Conservation (phyloP, 1,140 invertebrate species). For the Acromyrmex echinatior region DNA sequence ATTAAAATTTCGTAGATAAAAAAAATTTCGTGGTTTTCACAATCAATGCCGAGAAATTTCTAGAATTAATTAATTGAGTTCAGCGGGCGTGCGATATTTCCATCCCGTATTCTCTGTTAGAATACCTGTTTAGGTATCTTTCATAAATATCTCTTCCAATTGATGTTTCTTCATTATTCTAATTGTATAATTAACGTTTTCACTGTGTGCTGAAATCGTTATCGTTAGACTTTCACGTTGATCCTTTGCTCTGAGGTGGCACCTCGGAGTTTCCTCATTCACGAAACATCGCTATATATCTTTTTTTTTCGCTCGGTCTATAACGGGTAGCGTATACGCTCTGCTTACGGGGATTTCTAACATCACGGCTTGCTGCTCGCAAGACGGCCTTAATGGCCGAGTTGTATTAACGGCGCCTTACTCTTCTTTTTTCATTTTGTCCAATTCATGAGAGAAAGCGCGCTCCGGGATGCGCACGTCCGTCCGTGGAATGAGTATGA, state of each 20-base stretch:
- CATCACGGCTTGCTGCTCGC: constrained; percentile 74
- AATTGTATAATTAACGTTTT: constrained; percentile 51
- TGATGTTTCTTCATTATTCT: constrained; percentile 25
- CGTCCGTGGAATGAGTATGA: constrained; percentile 38
- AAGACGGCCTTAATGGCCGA: constrained; percentile 73
- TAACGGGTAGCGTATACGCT: constrained; percentile 75
- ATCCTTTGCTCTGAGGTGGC: constrained; percentile 20
- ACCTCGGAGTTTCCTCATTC: constrained; percentile 40
- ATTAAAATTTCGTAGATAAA: constrained; percentile 3
- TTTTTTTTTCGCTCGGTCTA: constrained; percentile 32
- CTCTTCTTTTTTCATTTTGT: constrained; percentile 33
- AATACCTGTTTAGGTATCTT: background rate
- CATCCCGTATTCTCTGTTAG: background rate
- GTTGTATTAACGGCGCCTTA: constrained; percentile 45
- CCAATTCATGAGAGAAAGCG: constrained; percentile 80
- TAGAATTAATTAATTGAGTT: background rate
- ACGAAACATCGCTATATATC: constrained; percentile 9
- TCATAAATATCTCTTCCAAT: constrained; percentile 22
- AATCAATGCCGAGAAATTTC: background rate
- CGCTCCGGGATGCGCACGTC: constrained; percentile 33
- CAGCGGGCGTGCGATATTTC: constrained; percentile 2
- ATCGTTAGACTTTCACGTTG: constrained; percentile 51
- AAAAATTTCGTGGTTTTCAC: background rate
- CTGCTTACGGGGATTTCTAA: constrained; percentile 82
- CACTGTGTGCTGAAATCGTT: constrained; percentile 49